Base-by-base conservation (phyloP, 2,113 vertebrate species). In the Scomber colias region DNA sequence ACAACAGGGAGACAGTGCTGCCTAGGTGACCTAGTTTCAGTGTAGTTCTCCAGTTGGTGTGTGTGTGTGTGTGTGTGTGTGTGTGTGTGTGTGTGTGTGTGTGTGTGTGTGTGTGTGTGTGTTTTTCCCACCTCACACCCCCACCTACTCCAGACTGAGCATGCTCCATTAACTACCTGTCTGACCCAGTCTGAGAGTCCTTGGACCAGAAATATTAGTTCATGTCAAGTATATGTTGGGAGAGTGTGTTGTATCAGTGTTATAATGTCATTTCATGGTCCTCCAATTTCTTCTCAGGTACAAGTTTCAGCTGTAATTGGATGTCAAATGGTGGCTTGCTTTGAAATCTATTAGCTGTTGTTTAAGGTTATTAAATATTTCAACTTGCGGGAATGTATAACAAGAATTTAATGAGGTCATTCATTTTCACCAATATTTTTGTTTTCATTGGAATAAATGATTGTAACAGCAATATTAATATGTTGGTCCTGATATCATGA, bases 11-110 rank as follows among this genome's bases (percentile, higher is more conserved):
- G 92, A 88, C 85, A 83, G 85, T 50, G 66, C 87, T 88, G 86
- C 82, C 80, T 87, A 71, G 83, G 62, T 93, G 93, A 94, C 92
- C 93, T 92, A 92, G 74, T 92, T 94, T 92, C 84, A 10, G n/a
- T 73, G 81, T 87, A 88, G 76, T 85, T 85, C 77, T 85, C 46
- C 63, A 53, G 55, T 86, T 54, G 31, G 56, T 60, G 63, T 56
- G 68, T 74, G 56, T 24, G 48, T 64, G 71, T 57, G 64, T 61
- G 80, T 83, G 70, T 61, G 71, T 57, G 46, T 69, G 56, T 71
- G 59, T 73, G 21, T 30, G 65, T 81, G 45, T 61, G 60, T 68
- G 59, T 35, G 53, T 65, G 48, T 14, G 27, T 62, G 71, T 24
- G 27, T 62, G 71, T 24, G 69, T 53, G 75, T 61, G 59, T 60